These are phyloP conservation scores for Chondrosia reniformis DNA, from an alignment of 37 sponge, comb jelly and placozoan genomes.

Conservation along the genomic window DNA sequence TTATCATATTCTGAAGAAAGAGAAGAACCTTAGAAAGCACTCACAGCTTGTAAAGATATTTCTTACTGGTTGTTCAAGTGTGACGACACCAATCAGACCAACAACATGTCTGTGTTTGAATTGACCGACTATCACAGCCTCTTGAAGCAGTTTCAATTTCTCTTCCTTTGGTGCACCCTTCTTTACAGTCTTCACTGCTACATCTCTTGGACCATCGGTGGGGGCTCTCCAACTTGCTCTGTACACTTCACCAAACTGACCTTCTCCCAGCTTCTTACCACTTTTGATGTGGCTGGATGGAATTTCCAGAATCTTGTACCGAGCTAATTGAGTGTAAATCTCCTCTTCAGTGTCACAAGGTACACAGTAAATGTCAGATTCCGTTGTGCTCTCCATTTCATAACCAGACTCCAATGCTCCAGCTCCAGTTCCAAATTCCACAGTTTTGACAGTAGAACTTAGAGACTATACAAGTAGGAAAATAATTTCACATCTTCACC, in stretches of 20 bases:
- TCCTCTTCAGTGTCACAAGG: constrained; percentile 1
- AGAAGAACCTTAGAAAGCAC: too few relatives aligned
- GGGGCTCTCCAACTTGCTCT: constrained; percentile 1
- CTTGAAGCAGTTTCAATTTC: constrained; percentile 3
- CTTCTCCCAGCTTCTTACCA: constrained; percentile 1
- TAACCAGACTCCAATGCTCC: too few relatives aligned
- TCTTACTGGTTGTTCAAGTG: constrained; percentile 7
- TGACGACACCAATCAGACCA: constrained; percentile 7
- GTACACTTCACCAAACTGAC: constrained; percentile 24
- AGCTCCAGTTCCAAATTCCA: too few relatives aligned
- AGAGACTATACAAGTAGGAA: too few relatives aligned
- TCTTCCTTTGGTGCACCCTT: constrained; percentile 7
- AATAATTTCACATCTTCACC: too few relatives aligned
- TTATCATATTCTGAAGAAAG: constrained; percentile 11
- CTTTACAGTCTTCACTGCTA: constrained; percentile 17
- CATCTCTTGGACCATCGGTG: neutral
- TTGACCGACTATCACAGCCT: neutral
- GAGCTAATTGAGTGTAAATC: constrained; percentile 12
- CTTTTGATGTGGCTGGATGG: neutral
- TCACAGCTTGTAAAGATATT: too few relatives aligned
- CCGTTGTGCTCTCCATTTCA: too few relatives aligned
- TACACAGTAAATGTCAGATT: neutral
- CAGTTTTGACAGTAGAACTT: too few relatives aligned
- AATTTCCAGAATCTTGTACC: neutral
- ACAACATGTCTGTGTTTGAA: constrained; percentile 28